These are phyloP conservation scores for Trichonephila clavipes DNA, from an alignment of 1,140 invertebrate genomes.

Conservation along the genomic window DNA sequence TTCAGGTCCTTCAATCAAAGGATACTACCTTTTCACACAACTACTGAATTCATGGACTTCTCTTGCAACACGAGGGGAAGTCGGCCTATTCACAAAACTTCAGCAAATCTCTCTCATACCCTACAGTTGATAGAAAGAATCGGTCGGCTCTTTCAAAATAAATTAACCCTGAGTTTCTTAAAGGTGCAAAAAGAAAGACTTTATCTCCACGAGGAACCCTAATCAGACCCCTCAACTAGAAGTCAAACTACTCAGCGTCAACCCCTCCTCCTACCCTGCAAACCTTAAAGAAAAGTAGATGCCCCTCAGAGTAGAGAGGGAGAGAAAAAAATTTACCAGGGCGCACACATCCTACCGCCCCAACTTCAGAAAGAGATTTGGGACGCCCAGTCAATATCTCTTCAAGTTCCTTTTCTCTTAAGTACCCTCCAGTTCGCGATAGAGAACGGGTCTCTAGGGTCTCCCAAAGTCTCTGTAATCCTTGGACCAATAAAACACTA, in stretches of 20 bases:
- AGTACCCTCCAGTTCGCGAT: slow-evolving; percentile 59
- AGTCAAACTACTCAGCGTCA: slow-evolving; percentile 26
- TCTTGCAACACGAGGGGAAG: not conserved
- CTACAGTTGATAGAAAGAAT: not conserved
- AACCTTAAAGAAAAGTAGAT: not conserved
- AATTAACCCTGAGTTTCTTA: not conserved
- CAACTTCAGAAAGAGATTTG: slow-evolving; percentile 24
- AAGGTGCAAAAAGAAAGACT: not conserved
- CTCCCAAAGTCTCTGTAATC: slow-evolving; percentile 64
- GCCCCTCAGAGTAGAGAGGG: not conserved
- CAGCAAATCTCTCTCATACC: not conserved
- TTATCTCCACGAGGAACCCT: not conserved
- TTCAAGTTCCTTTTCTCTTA: slow-evolving; percentile 73
- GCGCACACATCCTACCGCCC: slow-evolving; percentile 1
- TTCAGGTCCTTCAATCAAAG: no score
- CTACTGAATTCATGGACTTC: no score
- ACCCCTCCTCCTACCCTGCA: not conserved
- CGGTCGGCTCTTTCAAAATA: not conserved
- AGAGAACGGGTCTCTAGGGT: slow-evolving; percentile 42
- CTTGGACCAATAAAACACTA: slow-evolving; percentile 74
- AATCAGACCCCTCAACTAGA: slow-evolving; percentile 25
- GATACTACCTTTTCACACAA: no score
- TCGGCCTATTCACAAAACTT: not conserved
- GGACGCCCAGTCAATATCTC: slow-evolving; percentile 65
- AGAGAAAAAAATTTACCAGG: not conserved